Percentiles rank a stretch among this genome's conserved stretches.
phyloP scores from a whole-genome alignment of 2,113 vertebrate species.

The Loxodonta africana region DNA sequence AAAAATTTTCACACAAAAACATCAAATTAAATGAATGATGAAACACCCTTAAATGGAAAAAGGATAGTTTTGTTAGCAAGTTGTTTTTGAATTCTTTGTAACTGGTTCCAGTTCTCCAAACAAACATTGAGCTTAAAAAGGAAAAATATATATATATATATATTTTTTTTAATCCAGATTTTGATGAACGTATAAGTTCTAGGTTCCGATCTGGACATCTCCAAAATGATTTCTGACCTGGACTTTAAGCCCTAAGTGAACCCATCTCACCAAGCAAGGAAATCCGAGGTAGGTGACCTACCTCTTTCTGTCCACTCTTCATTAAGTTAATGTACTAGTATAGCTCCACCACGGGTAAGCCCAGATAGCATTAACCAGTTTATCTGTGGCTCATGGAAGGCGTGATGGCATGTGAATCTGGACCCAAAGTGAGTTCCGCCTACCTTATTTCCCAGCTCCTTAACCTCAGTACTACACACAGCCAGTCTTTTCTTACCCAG shows the following conservation, averaged over 20 bases:
- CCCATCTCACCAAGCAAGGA: background rate
- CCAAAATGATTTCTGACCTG: background rate
- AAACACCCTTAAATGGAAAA: constrained; percentile 41
- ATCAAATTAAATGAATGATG: constrained; percentile 28
- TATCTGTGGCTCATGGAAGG: background rate
- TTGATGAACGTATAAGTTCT: background rate
- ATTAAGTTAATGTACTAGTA: constrained; percentile 7
- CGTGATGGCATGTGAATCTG: background rate
- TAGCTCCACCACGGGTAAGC: background rate
- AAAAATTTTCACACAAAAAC: background rate
- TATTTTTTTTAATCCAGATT: background rate
- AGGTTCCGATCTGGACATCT: constrained; percentile 15
- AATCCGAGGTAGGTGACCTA: background rate
- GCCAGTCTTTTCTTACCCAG: background rate
- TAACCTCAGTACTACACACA: background rate
- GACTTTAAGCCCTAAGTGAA: background rate
- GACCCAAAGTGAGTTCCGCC: background rate
- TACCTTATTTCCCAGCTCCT: background rate
- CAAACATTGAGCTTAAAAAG: background rate
- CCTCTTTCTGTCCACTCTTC: constrained; percentile 35
- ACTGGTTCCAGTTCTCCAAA: constrained; percentile 33
- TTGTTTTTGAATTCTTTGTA: background rate
- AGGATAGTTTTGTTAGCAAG: background rate
- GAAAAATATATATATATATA: background rate
- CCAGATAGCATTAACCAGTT: background rate